phyloP scores from a whole-genome alignment of 2,888 invertebrate genomes.

The Megamerina dolium region DNA sequence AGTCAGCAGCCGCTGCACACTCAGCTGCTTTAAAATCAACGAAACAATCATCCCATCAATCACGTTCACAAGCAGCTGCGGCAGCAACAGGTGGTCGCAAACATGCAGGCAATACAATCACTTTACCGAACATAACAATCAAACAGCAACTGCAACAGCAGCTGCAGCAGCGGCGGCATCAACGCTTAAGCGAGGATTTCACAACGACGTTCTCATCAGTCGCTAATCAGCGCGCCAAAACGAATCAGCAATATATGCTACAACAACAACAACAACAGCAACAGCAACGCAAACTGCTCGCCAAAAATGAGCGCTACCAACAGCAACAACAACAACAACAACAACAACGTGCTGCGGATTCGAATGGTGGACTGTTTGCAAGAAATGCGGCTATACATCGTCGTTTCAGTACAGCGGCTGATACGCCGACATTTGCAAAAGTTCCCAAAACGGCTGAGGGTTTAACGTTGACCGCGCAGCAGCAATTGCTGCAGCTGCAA shows the following conservation, averaged over 20 bases:
- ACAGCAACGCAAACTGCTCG: conserved; percentile 7
- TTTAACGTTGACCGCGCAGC: conserved; percentile 11
- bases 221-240: background rate
- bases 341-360: conserved; percentile 1
- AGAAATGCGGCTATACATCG: conserved; percentile 13
- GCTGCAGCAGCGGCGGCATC: background rate
- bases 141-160: conserved; percentile 7
- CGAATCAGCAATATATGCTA: conserved; percentile 8
- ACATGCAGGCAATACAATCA: conserved; percentile 19
- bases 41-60: background rate
- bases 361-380: background rate
- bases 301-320: conserved; percentile 8
- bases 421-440: conserved; percentile 19
- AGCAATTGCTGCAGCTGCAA: conserved; percentile 11
- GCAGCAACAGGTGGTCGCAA: conserved; percentile 20
- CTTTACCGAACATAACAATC: conserved; percentile 13
- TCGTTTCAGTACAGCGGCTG: conserved; percentile 18
- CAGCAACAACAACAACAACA: conserved; percentile 10
- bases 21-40: background rate
- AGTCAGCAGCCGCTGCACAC: conserved; percentile 7
- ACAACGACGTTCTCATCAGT: background rate
- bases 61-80: conserved; percentile 18
- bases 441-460: conserved; percentile 12
- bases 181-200: background rate
- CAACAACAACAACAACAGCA: conserved; percentile 6